Conservation (phyloP, 1,140 invertebrate species). For the Halotydeus destructor region DNA sequence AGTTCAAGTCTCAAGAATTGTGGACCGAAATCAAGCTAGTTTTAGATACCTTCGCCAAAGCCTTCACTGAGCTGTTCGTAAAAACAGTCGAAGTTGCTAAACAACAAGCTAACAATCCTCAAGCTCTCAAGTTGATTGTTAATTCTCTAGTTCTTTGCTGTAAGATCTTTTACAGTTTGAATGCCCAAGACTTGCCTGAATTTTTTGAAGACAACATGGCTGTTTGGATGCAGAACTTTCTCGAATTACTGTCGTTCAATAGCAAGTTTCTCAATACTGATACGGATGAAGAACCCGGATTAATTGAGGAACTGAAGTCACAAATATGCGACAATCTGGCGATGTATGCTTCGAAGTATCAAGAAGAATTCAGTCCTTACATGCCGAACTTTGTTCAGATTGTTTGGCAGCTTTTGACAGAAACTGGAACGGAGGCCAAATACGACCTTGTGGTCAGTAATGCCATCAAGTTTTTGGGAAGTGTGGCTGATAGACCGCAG, state of each 20-base stretch:
- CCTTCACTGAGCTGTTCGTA: conserved; percentile 71
- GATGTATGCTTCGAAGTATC: conserved; percentile 89
- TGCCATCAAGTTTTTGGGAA: conserved; percentile 79
- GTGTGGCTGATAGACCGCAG: conserved; percentile 68
- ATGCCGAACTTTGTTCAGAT: conserved; percentile 71
- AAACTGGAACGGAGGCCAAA: conserved; percentile 61
- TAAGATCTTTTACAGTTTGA: conserved; percentile 90
- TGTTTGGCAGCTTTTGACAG: conserved; percentile 71
- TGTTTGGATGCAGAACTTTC: conserved; percentile 78
- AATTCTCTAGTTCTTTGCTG: conserved; percentile 68
- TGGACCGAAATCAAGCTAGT: conserved; percentile 97
- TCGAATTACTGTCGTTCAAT: conserved; percentile 51
- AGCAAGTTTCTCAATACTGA: conserved; percentile 36
- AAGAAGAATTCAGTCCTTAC: conserved; percentile 80
- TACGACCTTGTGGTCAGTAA: conserved; percentile 87
- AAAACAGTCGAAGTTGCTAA: conserved; percentile 63
- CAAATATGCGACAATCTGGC: conserved; percentile 88
- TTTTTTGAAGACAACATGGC: conserved; percentile 95
- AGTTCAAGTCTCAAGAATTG: conserved; percentile 78
- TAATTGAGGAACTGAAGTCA: conserved; percentile 72
- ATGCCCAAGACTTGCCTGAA: conserved; percentile 89
- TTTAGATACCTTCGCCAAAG: conserved; percentile 71
- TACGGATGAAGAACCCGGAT: conserved; percentile 63
- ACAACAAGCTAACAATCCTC: conserved; percentile 50
- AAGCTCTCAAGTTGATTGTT: conserved; percentile 66